Base-by-base conservation (phyloP, 2,113 vertebrate genomes). In the Corythornis vintsioides region DNA sequence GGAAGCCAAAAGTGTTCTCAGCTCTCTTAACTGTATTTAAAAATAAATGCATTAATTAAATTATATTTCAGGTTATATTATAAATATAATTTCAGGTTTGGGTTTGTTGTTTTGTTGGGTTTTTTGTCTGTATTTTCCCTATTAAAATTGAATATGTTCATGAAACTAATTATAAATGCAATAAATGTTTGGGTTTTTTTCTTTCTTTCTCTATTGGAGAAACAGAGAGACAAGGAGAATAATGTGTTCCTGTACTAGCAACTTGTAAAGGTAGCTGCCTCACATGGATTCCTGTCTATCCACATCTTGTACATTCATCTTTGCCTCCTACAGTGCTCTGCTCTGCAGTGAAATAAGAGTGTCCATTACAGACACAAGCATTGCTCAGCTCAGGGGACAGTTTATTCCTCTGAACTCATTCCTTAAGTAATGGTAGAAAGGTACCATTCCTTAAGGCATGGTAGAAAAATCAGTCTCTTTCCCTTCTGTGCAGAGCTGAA, bases 361-460 rank as follows among this genome's bases (percentile, higher is more conserved):
- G 55, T 15, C 29, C 2, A 1, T 18, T 45, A 24, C 15, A 77
- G 33, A 22, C 15, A 15, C 28, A 42, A 50, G 16, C 31, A 22
- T 11, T 87, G 26, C 22, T 52, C 25, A 63, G 35, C 47, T 76
- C 53, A 45, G 35, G 55, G 56, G 31, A 56, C 18, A 53, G 15
- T 24, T 84, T 69, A 48, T 86, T 13, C 26, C 33, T 72, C 82
- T 67, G 31, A 66, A 56, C 24, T 52, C 10, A 45, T 43, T 24
- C 17, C 61, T 48, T 31, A 56, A 31, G 24, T 40, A 73, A 15
- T 21, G 17, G 38, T 38, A 38, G 38, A 38, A 38, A 38, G 38
- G 38, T 38, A 38, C 10, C 38, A 38, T 38, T 38, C 29, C 19
- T 0, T 0, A 8, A 35, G 13, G 4, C 13, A 14, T 9, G 10